Base-by-base conservation (phyloP, 2,888 invertebrate genomes). In the Pemphredon lugubris region DNA sequence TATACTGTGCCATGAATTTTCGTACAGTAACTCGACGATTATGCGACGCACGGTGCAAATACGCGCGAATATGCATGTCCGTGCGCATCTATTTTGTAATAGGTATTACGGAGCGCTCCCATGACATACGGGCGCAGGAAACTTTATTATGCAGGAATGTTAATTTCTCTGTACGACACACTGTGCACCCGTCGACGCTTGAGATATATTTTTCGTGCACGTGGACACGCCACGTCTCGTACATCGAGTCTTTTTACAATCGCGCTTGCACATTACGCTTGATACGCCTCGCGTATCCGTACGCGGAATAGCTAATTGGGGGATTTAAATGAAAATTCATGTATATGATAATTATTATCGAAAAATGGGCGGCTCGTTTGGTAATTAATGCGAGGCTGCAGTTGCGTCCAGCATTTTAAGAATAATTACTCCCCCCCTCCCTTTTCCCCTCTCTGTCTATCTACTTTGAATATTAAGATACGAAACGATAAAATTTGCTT, bases 1-100 rank as follows among this genome's bases (percentile, higher is more conserved):
- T 44, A 40, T 80, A 79, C 81, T 79, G 79, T 79, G 81, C 79
- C 72, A 79, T 80, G 55, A 77, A 67, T 61, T 69, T 67, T 79
- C 70, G 69, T 79, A 79, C 77, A 80, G 79, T 79, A 80, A 58
- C 26, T 5, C 4, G 4, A 16, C 5, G 16, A 5, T 4, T 0
- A 16, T 4, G 40, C 4, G 16, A 42, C 58, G n/a, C 21, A 44
- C n/a, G 7, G 40, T 11, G 11, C 39, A 9, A 21, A 61, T 6
- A 21, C 30, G 21, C 11, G 14, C 14, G 16, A 6, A 14, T 14
- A 47, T 30, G 9, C 47, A 16, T n/a, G 23, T 7, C 26, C 30
- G 32, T 30, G 30, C 48, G 18, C 44, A 45, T 48, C 16, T 11
- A 13, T 37, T 37, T 37, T 37, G 37, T 13, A 13, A 37, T 13